phyloP scores from a whole-genome alignment of 1,140 invertebrate genomes.

The Cherax destructor region DNA sequence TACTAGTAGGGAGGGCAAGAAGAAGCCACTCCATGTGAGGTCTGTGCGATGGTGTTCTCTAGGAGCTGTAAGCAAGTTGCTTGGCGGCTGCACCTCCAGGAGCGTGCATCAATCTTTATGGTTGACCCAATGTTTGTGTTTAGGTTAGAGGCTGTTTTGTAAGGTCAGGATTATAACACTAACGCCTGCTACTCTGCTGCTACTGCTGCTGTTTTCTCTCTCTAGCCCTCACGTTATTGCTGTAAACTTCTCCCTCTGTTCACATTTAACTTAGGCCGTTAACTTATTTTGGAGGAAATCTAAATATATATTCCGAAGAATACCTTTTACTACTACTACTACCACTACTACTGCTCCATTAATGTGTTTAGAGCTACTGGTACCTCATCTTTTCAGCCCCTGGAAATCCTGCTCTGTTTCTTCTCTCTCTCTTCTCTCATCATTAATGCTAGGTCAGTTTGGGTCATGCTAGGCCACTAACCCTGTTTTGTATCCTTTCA shows the following conservation, averaged over 20 bases:
- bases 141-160: constrained; percentile 67
- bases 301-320: constrained; percentile 34
- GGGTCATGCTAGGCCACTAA: constrained; percentile 68
- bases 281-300: constrained; percentile 43
- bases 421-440: constrained; percentile 51
- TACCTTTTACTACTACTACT: constrained; percentile 45
- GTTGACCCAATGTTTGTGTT: constrained; percentile 65
- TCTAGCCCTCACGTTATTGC: constrained; percentile 54
- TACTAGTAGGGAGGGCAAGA: constrained; percentile 62
- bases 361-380: constrained; percentile 64
- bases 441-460: constrained; percentile 67
- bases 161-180: constrained; percentile 68
- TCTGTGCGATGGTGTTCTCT: constrained; percentile 63
- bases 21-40: constrained; percentile 32
- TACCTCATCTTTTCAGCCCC: constrained; percentile 61
- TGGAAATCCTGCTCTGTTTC: constrained; percentile 58
- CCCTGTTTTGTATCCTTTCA: constrained; percentile 33
- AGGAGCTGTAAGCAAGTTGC: constrained; percentile 35
- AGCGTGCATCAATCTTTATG: constrained; percentile 57
- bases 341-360: constrained; percentile 30
- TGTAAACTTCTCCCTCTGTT: constrained; percentile 49
- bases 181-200: constrained; percentile 65
- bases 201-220: constrained; percentile 67
- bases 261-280: constrained; percentile 38
- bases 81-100: constrained; percentile 54